Evolutionary conservation across 2,113 vertebrate species (phyloP).

Genomic region (Phaetusa simplex): DNA sequence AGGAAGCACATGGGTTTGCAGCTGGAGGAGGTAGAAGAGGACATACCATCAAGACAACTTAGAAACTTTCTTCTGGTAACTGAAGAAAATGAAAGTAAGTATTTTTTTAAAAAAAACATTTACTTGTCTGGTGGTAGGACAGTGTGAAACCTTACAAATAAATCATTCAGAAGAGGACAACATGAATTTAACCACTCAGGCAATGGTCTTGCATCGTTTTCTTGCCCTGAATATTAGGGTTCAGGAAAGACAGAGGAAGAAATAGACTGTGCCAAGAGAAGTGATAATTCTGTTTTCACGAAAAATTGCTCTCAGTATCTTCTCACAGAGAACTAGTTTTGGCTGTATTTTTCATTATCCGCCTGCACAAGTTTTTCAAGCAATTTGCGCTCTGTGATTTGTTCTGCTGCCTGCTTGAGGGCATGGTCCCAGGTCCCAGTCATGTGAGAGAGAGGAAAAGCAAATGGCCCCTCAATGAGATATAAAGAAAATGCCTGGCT

Average conservation of each 20-base stretch:
- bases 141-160: not conserved
- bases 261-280: not conserved
- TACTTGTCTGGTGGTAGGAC: not conserved
- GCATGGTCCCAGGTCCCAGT: not conserved
- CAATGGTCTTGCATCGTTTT: not conserved
- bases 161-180: not conserved
- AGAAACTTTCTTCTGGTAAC: not conserved
- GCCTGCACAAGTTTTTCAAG: not conserved
- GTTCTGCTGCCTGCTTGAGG: slow-evolving; percentile 8
- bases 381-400: not conserved
- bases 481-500: not conserved
- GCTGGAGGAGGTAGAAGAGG: not conserved
- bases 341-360: not conserved
- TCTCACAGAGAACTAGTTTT: not conserved
- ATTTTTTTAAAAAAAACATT: not conserved
- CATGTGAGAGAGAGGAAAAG: not conserved
- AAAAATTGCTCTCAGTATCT: not conserved
- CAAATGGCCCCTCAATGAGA: not conserved
- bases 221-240: not conserved
- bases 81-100: not conserved
- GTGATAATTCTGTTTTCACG: not conserved
- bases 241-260: not conserved
- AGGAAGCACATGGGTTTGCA: not conserved
- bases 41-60: not conserved
- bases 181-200: not conserved